These are phyloP conservation scores for Ceratina calcarata DNA, from an alignment of 1,140 invertebrate genomes.

Conservation along the genomic window DNA sequence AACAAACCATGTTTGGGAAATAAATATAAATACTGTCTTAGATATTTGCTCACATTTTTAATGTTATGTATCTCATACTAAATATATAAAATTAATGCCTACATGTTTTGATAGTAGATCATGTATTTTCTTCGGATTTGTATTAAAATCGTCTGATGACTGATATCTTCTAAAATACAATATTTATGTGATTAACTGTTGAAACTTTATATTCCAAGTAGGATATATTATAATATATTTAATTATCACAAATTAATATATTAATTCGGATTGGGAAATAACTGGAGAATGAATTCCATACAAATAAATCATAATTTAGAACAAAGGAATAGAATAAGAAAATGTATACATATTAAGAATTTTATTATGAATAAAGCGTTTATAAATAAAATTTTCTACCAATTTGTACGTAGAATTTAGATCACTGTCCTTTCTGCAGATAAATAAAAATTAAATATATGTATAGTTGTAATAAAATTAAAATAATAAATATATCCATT, in stretches of 20 bases:
- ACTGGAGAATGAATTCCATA: not conserved
- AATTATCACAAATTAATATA: not conserved
- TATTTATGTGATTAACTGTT: not conserved
- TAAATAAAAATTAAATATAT: not conserved
- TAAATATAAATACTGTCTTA: slow-evolving; percentile 6
- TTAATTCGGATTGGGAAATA: not conserved
- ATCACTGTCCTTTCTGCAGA: not conserved
- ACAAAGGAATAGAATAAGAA: slow-evolving; percentile 4
- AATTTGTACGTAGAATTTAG: not conserved
- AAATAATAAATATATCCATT: not conserved
- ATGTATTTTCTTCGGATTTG: not conserved
- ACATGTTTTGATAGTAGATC: too few relatives aligned
- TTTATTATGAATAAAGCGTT: slow-evolving; percentile 29
- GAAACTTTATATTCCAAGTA: not conserved
- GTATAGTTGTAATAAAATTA: too few relatives aligned
- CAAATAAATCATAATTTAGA: slow-evolving; percentile 5
- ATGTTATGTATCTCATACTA: slow-evolving; percentile 13
- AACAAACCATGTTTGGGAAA: not conserved
- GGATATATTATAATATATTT: not conserved
- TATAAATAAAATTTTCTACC: slow-evolving; percentile 14
- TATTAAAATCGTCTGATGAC: not conserved
- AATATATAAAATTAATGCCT: not conserved
- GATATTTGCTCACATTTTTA: slow-evolving; percentile 23
- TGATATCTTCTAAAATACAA: not conserved
- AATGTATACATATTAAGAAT: slow-evolving; percentile 13